Base-by-base conservation (phyloP, 92 coral and sea anemone species). In the Actinostola sp. region DNA sequence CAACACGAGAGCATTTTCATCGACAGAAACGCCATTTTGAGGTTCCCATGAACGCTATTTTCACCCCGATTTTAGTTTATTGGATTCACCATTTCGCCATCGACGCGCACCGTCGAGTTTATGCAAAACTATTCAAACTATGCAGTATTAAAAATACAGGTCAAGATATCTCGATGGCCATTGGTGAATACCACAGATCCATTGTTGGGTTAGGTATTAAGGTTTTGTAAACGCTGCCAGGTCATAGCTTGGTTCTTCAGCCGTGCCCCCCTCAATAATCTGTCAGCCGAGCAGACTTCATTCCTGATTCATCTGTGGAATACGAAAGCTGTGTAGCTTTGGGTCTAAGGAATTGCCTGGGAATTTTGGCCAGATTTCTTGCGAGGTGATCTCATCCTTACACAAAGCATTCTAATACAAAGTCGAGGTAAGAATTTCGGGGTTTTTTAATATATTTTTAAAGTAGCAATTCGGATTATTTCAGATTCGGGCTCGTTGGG, bases 281-380 rank as follows among this genome's bases (percentile, higher is more conserved):
- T 4, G 17, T 50, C 61, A 30, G 9, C n/a, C 42, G n/a, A 23
- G 24, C 29, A 24, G 48, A n/a, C 2, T 19, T 33, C 74, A 68
- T 68, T 68, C 74, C 62, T 55, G 29, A 62, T 30, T 68, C 61
- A 51, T 52, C 74, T 51, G 12, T 31, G 74, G 63, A 68, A 35
- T 51, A 51, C 31, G 28, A 28, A 51, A 31, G 44, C 74, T 51
- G 35, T 50, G 34, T 34, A 19, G 23, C 57, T 31, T 24, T 29
- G 30, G 42, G 24, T 50, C 74, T 25, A 15, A n/a, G 34, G 31
- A 35, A 39, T 10, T 8, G 11, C 17, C 74, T 50, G 27, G 61
- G 62, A 21, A 41, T 11, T 32, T 19, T 56, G 30, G 17, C 33
- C 32, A 33, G 16, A 15, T 34, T 61, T 61, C n/a, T n/a, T 61